Base-by-base conservation (phyloP, 2,888 invertebrate genomes). In the Lissocephala sabroskyi region DNA sequence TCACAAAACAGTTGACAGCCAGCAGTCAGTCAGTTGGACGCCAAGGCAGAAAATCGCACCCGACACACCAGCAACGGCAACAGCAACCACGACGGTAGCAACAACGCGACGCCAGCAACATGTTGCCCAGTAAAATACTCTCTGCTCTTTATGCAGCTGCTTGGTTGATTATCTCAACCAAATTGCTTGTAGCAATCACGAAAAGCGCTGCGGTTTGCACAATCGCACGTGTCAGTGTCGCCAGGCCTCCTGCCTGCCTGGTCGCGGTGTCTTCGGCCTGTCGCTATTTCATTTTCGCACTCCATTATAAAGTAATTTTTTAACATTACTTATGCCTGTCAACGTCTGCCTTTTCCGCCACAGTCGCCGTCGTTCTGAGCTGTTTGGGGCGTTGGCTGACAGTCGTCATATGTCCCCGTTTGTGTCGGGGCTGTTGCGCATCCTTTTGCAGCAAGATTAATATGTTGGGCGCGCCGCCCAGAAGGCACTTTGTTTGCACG, bases 261-360 rank as follows among this genome's bases (percentile, higher is more conserved):
- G 45, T 49, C 41, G 13, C 2, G 32, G 29, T 35, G 2, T 37
- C 19, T 37, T 37, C 37, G n/a, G 37, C 19, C 19, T 18, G 37
- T 18, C 37, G 37, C 37, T 16, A 37, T 37, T 68, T 75, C 67
- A 70, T 68, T 76, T 68, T 76, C 70, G 73, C 77, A 74, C 71
- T 78, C 76, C 64, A 78, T 75, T 75, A 78, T 67, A 75, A 78
- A 78, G 76, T 75, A 71, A 75, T 78, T 71, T 74, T 75, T 74
- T 60, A 63, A 55, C 78, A 74, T 76, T 76, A 76, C 74, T 76
- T 74, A 65, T 76, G 71, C 54, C 71, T 73, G 75, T 73, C 74
- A 66, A 59, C 68, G 62, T 65, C 55, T 60, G 63, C 59, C 65
- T 67, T 62, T 62, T 75, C 65, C 68, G 62, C 52, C 54, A 57